Evolutionary conservation across 2,113 vertebrate species (phyloP).

Genomic region (Macquaria australasica): DNA sequence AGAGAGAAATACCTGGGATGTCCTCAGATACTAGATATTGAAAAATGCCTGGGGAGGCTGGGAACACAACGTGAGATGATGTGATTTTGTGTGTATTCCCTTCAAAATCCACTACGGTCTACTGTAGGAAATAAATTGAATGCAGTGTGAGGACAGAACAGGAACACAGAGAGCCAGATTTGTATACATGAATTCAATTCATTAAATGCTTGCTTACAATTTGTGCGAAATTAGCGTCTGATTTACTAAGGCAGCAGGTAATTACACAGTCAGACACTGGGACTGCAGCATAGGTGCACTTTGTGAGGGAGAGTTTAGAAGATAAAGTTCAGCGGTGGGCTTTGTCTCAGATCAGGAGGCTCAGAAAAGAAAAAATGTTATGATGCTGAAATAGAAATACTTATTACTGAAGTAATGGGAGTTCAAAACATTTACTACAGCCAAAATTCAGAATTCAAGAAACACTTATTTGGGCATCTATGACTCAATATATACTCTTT

Average conservation of each 20-base stretch:
- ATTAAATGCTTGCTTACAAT: conserved; percentile 40
- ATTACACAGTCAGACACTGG: conserved; percentile 43
- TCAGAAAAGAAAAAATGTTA: neutral
- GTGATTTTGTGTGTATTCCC: neutral
- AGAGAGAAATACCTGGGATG: conserved; percentile 19
- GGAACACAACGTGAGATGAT: neutral
- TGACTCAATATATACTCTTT: neutral
- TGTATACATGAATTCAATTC: conserved; percentile 39
- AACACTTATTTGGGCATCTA: neutral
- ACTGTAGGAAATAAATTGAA: conserved; percentile 9
- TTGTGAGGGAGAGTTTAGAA: conserved; percentile 28
- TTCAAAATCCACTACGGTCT: neutral
- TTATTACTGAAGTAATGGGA: neutral
- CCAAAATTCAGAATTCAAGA: neutral
- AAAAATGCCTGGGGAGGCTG: conserved; percentile 8
- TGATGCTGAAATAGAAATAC: conserved; percentile 2
- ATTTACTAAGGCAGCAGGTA: conserved; percentile 37
- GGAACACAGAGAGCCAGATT: conserved; percentile 13
- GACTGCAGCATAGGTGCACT: neutral
- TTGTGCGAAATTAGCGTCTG: conserved; percentile 43
- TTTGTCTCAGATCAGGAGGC: conserved; percentile 2
- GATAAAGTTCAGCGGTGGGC: neutral
- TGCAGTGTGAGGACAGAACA: neutral
- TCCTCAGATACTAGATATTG: conserved; percentile 6
- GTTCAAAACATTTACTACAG: neutral